Evolutionary conservation across 2,888 invertebrate genomes (phyloP), one percentile per base, ranked within the genome.

Genomic region (Microplitis deprimator): DNA sequence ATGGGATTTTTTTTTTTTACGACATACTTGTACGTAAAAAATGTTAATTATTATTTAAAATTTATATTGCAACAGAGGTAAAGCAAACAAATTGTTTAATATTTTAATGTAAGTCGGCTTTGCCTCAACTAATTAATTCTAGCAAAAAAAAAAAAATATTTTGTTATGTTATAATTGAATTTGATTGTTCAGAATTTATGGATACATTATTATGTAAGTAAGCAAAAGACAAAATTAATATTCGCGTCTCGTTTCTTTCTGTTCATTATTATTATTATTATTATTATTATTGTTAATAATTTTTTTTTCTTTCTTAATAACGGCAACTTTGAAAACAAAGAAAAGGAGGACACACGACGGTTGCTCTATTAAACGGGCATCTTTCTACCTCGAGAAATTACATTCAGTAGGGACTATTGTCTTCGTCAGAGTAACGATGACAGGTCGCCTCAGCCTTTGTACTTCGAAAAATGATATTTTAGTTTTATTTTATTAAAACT

Each of bases 141-240:
- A n/a, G 50, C 38, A 29, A 8, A 40, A 68, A 64, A 39, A 20
- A 64, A 73, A 67, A 85, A 50, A 50, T 50, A 50, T 50, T 62
- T 81, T 71, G 84, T 88, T 87, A 87, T 87, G 88, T 89, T 89
- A 85, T 85, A 88, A 89, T 89, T 89, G 89, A 89, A 89, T 89
- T 89, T 89, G 89, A 89, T 89, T 87, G 89, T 89, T 89, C 88
- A 89, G 89, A 89, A 87, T 89, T 89, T 89, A 89, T 89, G 87
- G 86, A 88, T 87, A 87, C 84, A 87, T 88, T 60, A 20, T 68
- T 75, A 39, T 60, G 39, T 69, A 75, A 69, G 73, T 65, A 76
- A 77, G 68, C 75, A 68, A 75, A 77, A 79, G 16, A 59, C 40
- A 20, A 41, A 8, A 59, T n/a, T 40, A 41, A 69, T 59, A 40